Percentiles rank a stretch among this genome's conserved stretches.
phyloP scores from a whole-genome alignment of 2,888 invertebrate species.

The Dasysyrphus albostriatus region DNA sequence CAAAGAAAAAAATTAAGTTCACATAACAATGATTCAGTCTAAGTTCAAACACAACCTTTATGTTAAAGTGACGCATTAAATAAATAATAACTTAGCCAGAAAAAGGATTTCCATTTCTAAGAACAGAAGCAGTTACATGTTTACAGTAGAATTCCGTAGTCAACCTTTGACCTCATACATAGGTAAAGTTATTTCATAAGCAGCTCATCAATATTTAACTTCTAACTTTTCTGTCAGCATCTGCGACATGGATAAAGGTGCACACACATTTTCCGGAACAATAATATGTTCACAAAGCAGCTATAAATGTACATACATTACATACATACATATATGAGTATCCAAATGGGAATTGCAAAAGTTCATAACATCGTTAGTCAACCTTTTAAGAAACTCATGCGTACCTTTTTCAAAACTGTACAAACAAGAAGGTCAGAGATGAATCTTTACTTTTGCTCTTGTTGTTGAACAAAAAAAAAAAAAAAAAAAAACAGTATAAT shows the following conservation, averaged over 20 bases:
- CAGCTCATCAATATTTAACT: conserved; percentile 43
- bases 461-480: too few relatives aligned
- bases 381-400: conserved; percentile 45
- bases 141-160: neutral
- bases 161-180: neutral
- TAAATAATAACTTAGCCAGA: conserved; percentile 11
- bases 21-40: neutral
- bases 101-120: neutral
- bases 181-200: neutral
- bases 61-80: neutral
- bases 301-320: neutral
- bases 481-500: neutral
- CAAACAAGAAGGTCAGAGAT: conserved; percentile 17
- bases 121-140: too few relatives aligned
- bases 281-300: neutral
- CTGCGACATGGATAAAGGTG: conserved; percentile 9
- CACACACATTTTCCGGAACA: conserved; percentile 16
- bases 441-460: conserved; percentile 13
- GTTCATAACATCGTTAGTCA: conserved; percentile 45
- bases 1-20: neutral
- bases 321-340: neutral
- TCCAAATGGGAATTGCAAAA: conserved; percentile 8
- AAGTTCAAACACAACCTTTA: neutral
- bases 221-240: conserved; percentile 33
- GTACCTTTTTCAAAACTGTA: conserved; percentile 10